Evolutionary conservation across 2,888 invertebrate species (phyloP), one percentile per base, ranked within the genome.

Genomic region (Syritta pipiens): DNA sequence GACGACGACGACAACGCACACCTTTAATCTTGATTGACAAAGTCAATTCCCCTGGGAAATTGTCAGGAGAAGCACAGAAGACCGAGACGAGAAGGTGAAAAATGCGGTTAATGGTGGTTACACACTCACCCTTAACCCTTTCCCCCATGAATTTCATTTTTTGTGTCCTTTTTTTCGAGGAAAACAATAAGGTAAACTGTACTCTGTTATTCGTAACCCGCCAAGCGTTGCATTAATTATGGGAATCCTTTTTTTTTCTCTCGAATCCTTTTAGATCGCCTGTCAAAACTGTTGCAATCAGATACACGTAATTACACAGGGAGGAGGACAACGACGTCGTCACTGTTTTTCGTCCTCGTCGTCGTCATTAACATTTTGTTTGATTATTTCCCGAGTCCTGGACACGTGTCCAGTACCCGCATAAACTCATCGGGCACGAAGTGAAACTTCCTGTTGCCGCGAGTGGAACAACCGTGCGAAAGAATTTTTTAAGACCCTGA

Each of bases 381-480:
- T 81, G 81, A 81, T 81, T 81, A 59, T 69, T 75, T 81, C 63
- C 68, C 63, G 62, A 42, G 60, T 57, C 49, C 30, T 37, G 82
- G 83, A 82, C 83, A 83, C 83, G 83, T 83, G 83, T 65, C 83
- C 82, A 79, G 76, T 74, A 53, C 83, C 83, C 83, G 82, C 83
- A 83, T 83, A 71, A 81, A 81, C 71, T 82, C 82, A 81, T 82
- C 82, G 82, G 65, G 65, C n/a, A 71, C 81, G 55, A 81, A 83
- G 74, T 82, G 82, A 83, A 82, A 82, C 82, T 83, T 83, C 83
- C 82, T 82, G 82, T 59, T 81, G 59, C 53, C 65, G 60, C 37
- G 46, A 37, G 17, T 55, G 14, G 24, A 42, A 81, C 59, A 81
- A 81, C 79, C 83, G 83, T 83, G 83, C 82, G 83, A 83, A 83